Percentiles rank a stretch among this genome's conserved stretches.
These are phyloP conservation scores for Aythya baeri DNA, from an alignment of 2,113 vertebrate species.

Conservation along the genomic window DNA sequence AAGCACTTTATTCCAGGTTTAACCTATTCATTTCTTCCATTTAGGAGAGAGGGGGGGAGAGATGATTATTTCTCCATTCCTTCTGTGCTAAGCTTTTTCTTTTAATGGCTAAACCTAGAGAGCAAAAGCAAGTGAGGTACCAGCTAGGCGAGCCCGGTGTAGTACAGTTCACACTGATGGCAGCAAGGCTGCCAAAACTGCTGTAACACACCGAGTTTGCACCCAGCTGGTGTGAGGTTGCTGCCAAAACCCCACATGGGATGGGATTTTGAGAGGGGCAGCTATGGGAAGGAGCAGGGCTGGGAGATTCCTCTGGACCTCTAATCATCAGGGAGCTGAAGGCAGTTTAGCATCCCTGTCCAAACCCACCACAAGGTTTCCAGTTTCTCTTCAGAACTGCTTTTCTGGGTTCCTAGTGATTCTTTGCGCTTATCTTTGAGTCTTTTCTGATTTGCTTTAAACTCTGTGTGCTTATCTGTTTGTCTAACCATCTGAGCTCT, in stretches of 20 bases:
- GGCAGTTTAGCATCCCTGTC: neutral
- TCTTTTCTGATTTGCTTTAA: neutral
- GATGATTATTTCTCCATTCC: neutral
- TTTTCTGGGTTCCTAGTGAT: neutral
- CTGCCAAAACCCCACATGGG: neutral
- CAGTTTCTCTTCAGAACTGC: neutral
- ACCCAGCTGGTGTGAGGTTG: neutral
- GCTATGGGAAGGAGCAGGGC: rapidly evolving
- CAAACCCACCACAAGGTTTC: neutral
- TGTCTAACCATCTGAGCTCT: neutral
- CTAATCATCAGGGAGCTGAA: neutral
- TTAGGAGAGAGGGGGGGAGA: neutral
- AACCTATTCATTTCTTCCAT: neutral
- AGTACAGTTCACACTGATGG: too few relatives aligned
- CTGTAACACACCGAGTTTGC: rapidly evolving
- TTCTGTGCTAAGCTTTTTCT: neutral
- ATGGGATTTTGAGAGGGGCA: neutral
- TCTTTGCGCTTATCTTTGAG: neutral
- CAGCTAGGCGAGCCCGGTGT: neutral
- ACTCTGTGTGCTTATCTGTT: rapidly evolving
- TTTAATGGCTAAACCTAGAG: neutral
- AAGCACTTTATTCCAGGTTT: neutral
- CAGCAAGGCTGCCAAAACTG: neutral
- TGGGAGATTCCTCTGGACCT: neutral
- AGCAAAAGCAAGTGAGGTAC: neutral